Conservation (phyloP, 2,888 invertebrate genomes). For the Perithous albicinctus region DNA sequence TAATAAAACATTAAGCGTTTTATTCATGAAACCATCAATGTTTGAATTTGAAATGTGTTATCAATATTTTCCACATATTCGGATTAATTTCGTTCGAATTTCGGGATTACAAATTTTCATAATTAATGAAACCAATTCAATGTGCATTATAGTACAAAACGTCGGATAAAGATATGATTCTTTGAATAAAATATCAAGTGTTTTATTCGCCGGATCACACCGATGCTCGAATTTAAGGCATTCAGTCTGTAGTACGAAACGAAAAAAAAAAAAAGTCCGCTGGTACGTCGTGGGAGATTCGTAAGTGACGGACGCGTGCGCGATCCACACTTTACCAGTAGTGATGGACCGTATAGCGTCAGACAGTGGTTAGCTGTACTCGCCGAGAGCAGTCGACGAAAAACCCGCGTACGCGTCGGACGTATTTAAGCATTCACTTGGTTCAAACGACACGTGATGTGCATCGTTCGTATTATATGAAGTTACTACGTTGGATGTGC, state of each 20-base stretch:
- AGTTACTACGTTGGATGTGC: constrained; percentile 6
- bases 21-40: too few species aligned
- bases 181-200: background rate
- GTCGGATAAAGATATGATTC: background rate
- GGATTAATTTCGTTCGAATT: background rate
- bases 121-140: too few species aligned
- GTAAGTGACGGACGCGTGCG: constrained; percentile 55
- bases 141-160: background rate
- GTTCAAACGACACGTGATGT: constrained; percentile 60
- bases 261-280: constrained; percentile 19
- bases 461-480: constrained; percentile 25
- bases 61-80: background rate
- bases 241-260: background rate
- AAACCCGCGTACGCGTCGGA: constrained; percentile 71
- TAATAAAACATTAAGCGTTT: too few species aligned
- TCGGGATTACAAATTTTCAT: background rate
- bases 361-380: constrained; percentile 65
- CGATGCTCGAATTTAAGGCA: constrained; percentile 5
- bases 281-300: constrained; percentile 56
- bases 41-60: too few species aligned
- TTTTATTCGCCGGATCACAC: background rate
- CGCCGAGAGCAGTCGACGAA: constrained; percentile 72
- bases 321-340: constrained; percentile 60
- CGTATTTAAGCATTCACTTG: constrained; percentile 52
- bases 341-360: constrained; percentile 69